These are phyloP conservation scores for Sarcophaga peregrina DNA, from an alignment of 1,140 invertebrate genomes.

Conservation along the genomic window DNA sequence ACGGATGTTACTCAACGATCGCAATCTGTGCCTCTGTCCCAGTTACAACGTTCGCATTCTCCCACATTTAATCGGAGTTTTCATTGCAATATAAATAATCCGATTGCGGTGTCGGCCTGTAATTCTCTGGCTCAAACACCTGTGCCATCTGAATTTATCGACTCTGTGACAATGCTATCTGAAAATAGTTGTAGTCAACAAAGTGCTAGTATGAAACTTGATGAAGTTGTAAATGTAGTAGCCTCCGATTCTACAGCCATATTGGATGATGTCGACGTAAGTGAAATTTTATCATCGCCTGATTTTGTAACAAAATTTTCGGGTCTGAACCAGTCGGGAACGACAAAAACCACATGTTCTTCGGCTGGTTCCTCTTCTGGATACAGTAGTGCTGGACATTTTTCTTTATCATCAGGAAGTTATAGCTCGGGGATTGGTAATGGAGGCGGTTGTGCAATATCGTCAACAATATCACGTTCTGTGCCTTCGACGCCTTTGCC, in stretches of 20 bases:
- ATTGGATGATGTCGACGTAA: constrained; percentile 57
- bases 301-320: constrained; percentile 57
- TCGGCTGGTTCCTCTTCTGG: constrained; percentile 60
- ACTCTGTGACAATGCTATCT: constrained; percentile 71
- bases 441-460: constrained; percentile 30
- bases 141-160: constrained; percentile 76
- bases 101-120: constrained; percentile 67
- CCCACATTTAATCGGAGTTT: constrained; percentile 53
- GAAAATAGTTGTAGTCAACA: constrained; percentile 63
- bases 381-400: constrained; percentile 57
- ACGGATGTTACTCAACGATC: constrained; percentile 60
- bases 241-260: constrained; percentile 39
- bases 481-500: constrained; percentile 75
- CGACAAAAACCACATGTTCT: constrained; percentile 59
- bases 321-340: constrained; percentile 53
- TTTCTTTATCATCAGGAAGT: constrained; percentile 45
- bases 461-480: constrained; percentile 68
- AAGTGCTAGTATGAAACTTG: constrained; percentile 30
- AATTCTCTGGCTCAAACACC: constrained; percentile 77
- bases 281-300: constrained; percentile 54
- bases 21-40: constrained; percentile 62
- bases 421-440: constrained; percentile 34
- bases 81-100: constrained; percentile 49
- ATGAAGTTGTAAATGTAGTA: constrained; percentile 36
- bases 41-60: constrained; percentile 57